These are phyloP conservation scores for Leiothrix lutea DNA, from an alignment of 2,113 vertebrate species.

Conservation along the genomic window DNA sequence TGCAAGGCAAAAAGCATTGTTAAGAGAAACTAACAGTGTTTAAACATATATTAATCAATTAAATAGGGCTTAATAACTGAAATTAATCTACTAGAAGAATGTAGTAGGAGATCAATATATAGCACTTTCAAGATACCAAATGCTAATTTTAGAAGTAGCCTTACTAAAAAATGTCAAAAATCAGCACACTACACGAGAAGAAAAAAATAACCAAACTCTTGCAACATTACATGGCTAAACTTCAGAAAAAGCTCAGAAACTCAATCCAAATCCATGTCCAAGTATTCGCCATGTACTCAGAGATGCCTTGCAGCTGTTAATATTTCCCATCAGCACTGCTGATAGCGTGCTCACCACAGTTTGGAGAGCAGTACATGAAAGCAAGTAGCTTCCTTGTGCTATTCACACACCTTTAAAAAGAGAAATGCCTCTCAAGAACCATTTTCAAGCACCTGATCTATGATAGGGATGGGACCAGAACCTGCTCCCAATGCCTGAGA, in stretches of 20 bases:
- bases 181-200: not conserved
- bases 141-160: not conserved
- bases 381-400: not conserved
- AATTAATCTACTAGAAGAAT: not conserved
- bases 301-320: not conserved
- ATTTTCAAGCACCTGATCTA: not conserved
- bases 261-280: not conserved
- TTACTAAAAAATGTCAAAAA: not conserved
- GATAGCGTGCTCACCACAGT: fast-evolving
- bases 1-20: fast-evolving
- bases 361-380: not conserved
- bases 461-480: not conserved
- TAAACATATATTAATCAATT: not conserved
- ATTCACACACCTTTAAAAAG: not conserved
- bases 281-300: not conserved
- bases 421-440: not conserved
- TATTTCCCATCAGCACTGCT: not conserved
- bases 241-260: not conserved
- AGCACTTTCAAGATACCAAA: not conserved
- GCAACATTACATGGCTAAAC: not conserved
- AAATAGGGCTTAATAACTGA: not conserved
- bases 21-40: not conserved
- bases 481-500: not conserved
- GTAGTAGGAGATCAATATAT: not conserved
- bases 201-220: not conserved